Evolutionary conservation across 2,113 vertebrate species (phyloP), one percentile per base, ranked within the genome.

Genomic region (Pangasianodon gigas): DNA sequence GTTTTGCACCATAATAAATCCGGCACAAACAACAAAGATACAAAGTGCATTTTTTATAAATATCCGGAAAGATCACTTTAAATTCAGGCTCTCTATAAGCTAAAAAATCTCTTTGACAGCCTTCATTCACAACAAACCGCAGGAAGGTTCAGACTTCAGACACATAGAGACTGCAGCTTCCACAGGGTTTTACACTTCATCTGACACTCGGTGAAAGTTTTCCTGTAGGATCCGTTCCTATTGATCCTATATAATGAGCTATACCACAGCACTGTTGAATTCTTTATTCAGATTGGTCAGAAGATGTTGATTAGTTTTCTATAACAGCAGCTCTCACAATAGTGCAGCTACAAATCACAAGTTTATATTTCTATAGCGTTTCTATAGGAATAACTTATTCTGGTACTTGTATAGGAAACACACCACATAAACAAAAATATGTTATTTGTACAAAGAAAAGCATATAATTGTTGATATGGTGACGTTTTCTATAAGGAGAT

Each of bases 61-160:
- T 88, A 85, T 90, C 71, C 2, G 3, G 5, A 87, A 89, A 84
- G 19, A 83, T 86, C 87, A 82, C 77, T 90, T 88, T 37, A 83
- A 86, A 90, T 58, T 79, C 87, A 37, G 44, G 16, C 79, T 69
- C 19, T 14, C 19, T 48, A 51, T 44, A 10, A 37, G 32, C 4
- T 48, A 75, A 84, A n/a, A 71, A 79, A 29, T 83, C 65, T 83
- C 41, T 56, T 87, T 88, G 87, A 90, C 79, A 88, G 75, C 58
- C 87, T 79, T 89, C 85, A 89, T 87, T 80, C 44, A 71, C 84
- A 87, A 89, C 26, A 87, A 87, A 71, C 84, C 41, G 51, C 89
- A 83, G 54, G 84, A 67, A 86, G 83, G 14, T 82, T 74, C 69
- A 60, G 65, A 86, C 24, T 67, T 58, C 71, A 60, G 82, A 89